Base-by-base conservation (phyloP, 2,888 invertebrate species). In the Brachyopa scutellaris region DNA sequence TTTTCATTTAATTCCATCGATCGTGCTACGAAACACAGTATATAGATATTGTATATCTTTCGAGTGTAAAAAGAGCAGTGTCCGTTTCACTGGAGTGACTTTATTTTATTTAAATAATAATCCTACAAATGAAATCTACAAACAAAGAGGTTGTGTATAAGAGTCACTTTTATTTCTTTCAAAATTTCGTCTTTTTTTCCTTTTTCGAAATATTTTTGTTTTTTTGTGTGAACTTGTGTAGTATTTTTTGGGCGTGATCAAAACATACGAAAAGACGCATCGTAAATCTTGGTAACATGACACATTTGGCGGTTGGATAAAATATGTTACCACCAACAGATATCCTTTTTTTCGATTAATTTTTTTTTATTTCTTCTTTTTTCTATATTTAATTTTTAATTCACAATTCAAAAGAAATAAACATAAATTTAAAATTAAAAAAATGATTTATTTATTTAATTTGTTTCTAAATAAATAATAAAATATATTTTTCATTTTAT, bases 241-340 rank as follows among this genome's bases (percentile, higher is more conserved):
- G n/a, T n/a, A n/a, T n/a, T 84, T 85, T 84, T 85, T 84, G 85
- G 85, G 85, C 85, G 85, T 84, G 85, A 85, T 84, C 85, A 70
- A 84, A 69, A 73, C 83, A 79, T 51, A 57, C 53, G 23, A 69
- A 67, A 66, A 77, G 78, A 74, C 86, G 86, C 86, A 86, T 82
- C 88, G 88, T 90, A 89, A 89, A 89, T 89, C 89, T 88, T 86
- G 86, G 88, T 87, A 89, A 89, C 89, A 90, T 89, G 89, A 89
- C 89, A 89, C 89, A 89, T 90, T 89, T 89, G 90, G 89, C 89
- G 89, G 88, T 88, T 78, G 83, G 78, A 78, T 89, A 89, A 89
- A 88, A 88, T 89, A 89, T 89, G 88, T 77, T 82, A 82, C 82
- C 82, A 77, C 82, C 82, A 82, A 82, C 76, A 77, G 66, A 67